Evolutionary conservation across 2,113 vertebrate genomes (phyloP).

Genomic region (Cebidichthys violaceus): DNA sequence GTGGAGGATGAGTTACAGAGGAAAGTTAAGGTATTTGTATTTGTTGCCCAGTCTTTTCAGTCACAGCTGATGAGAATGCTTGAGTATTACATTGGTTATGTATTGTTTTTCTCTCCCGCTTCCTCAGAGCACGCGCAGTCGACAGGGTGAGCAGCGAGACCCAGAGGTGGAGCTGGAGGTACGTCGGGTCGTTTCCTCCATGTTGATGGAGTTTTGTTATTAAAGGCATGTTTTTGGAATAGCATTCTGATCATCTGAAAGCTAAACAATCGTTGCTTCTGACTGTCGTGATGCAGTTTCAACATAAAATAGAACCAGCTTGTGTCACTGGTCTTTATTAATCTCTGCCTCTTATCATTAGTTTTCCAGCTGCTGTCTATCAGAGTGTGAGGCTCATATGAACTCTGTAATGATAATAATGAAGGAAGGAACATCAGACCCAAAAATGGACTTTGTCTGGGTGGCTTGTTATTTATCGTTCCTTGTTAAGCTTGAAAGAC

Average conservation of each 20-base stretch:
- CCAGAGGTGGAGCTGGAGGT: constrained; percentile 97
- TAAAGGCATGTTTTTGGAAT: neutral
- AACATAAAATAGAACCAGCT: neutral
- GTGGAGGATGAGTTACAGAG: constrained; percentile 98
- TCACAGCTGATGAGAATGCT: neutral
- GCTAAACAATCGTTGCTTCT: neutral
- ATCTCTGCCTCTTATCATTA: constrained; percentile 7
- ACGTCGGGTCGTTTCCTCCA: constrained; percentile 50
- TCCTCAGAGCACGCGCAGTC: constrained; percentile 94
- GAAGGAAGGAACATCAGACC: neutral
- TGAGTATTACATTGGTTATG: neutral
- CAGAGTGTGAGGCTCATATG: constrained; percentile 30
- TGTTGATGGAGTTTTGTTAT: neutral
- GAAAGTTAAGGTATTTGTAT: constrained; percentile 95
- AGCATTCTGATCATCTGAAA: neutral
- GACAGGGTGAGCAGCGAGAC: constrained; percentile 97
- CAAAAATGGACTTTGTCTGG: constrained; percentile 42
- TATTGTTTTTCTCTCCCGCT: neutral
- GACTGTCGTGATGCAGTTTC: neutral
- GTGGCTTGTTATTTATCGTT: neutral
- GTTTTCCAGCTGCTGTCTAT: neutral
- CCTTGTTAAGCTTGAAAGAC: constrained; percentile 14
- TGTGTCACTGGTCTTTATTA: neutral
- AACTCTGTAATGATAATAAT: constrained; percentile 29
- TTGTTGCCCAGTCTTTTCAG: too few species aligned